These are phyloP conservation scores for Tetramorium simillimum DNA, from an alignment of 1,140 invertebrate species.

Conservation along the genomic window DNA sequence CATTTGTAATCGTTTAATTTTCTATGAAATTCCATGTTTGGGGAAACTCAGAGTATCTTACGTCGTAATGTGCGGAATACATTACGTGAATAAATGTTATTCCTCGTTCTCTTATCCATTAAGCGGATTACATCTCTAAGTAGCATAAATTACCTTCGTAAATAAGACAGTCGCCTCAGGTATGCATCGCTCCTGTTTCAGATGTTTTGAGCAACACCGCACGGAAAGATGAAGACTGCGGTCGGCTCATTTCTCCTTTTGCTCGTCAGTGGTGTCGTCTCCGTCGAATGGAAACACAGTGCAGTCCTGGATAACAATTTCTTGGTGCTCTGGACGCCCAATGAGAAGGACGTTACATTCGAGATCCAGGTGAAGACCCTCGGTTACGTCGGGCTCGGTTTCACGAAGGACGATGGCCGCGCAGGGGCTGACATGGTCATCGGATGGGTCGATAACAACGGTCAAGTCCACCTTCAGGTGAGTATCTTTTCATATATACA, in stretches of 20 bases:
- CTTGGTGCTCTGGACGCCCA: conserved; percentile 85
- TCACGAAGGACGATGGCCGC: conserved; percentile 89
- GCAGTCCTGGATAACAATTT: conserved; percentile 85
- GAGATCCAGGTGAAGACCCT: conserved; percentile 92
- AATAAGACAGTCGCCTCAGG: conserved; percentile 47
- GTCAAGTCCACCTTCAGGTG: conserved; percentile 90
- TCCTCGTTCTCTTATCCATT: conserved; percentile 35
- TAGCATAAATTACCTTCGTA: conserved; percentile 50
- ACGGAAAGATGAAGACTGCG: conserved; percentile 80
- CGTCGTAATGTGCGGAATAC: conserved; percentile 13
- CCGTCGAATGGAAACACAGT: conserved; percentile 84
- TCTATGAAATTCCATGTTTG: background rate
- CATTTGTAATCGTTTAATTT: conserved; percentile 19
- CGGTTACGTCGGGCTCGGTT: conserved; percentile 93
- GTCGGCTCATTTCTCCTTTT: conserved; percentile 77
- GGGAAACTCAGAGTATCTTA: conserved; percentile 26
- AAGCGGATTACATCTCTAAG: conserved; percentile 46
- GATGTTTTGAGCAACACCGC: conserved; percentile 79
- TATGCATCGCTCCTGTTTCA: conserved; percentile 71
- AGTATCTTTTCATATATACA: conserved; percentile 73
- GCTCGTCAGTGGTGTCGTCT: conserved; percentile 69
- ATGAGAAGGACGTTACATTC: conserved; percentile 90
- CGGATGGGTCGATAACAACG: conserved; percentile 90
- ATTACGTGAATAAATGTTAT: conserved; percentile 37
- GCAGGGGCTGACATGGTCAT: conserved; percentile 90